Evolutionary conservation across 2,113 vertebrate genomes (phyloP), one percentile per base, ranked within the genome.

Genomic region (Hydrolagus affinis): DNA sequence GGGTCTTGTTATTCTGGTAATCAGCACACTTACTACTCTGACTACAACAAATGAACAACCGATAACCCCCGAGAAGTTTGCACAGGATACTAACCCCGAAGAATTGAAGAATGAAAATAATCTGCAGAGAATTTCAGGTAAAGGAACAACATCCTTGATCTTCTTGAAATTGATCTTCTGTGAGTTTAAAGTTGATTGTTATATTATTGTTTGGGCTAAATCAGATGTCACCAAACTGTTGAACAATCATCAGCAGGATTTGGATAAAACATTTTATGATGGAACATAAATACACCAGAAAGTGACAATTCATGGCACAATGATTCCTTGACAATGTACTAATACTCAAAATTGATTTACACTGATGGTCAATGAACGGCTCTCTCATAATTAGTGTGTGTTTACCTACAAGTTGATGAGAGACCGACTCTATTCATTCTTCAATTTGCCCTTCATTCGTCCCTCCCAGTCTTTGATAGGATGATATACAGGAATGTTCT

Each of bases 21-120:
- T 99, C 88, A 99, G 98, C 89, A 99, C 98, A 0, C 90, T 97
- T 69, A 96, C 95, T 87, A 99, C 97, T 8, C 87, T 99, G 87
- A 95, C 95, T 0, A 93, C 94, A 14, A 93, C 91, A 0, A 89
- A 93, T 87, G 93, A 91, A 60, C 62, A 71, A 14, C 88, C 90
- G 0, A 70, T 87, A 89, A 91, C 87, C 86, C 57, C 86, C 0
- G 94, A 92, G 3, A 83, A 83, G 60, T 60, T 28, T 21, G 60
- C 28, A 30, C 78, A 83, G 60, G 78, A 83, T 28, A 66, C 66
- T 28, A 66, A 83, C 59, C 62, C 17, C 7, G 91, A 86, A 30
- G 91, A 86, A 86, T 87, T 64, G 8, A 87, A 32, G 86, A 92
- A 85, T 32, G 70, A 87, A 0, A 87, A 44, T 44, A 6, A 44